These are phyloP conservation scores for Phortica magna DNA, from an alignment of 2,888 invertebrate species.

Conservation along the genomic window DNA sequence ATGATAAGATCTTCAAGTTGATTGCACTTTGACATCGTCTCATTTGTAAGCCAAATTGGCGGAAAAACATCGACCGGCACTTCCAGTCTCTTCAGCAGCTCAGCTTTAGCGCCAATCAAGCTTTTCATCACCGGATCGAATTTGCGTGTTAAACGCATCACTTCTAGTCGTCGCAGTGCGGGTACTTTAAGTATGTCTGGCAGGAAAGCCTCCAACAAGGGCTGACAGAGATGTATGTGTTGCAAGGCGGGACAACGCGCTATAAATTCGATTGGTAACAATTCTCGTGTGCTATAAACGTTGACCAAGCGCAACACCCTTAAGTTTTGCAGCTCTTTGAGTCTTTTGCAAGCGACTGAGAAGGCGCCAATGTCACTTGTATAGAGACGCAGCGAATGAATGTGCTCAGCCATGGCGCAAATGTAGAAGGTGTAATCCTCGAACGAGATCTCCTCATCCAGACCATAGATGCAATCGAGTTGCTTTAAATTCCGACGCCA, in stretches of 20 bases:
- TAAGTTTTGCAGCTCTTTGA: not conserved
- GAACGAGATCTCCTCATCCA: not conserved
- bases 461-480: conserved; percentile 2
- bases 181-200: not conserved
- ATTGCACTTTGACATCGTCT: not conserved
- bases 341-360: not conserved
- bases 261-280: not conserved
- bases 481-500: conserved; percentile 22
- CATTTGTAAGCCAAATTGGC: not conserved
- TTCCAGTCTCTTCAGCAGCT: not conserved
- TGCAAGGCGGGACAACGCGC: not conserved
- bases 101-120: not conserved
- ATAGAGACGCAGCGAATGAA: not conserved
- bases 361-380: not conserved
- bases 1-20: not conserved
- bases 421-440: conserved; percentile 5
- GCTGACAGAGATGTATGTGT: not conserved
- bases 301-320: not conserved
- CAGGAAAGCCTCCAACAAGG: not conserved
- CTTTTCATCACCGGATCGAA: not conserved
- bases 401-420: not conserved
- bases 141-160: not conserved
- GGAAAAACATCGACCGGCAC: conserved; percentile 1
- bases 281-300: not conserved
- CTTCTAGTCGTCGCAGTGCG: not conserved